Conservation (phyloP, 2,113 vertebrate genomes). For the Dasyurus viverrinus region DNA sequence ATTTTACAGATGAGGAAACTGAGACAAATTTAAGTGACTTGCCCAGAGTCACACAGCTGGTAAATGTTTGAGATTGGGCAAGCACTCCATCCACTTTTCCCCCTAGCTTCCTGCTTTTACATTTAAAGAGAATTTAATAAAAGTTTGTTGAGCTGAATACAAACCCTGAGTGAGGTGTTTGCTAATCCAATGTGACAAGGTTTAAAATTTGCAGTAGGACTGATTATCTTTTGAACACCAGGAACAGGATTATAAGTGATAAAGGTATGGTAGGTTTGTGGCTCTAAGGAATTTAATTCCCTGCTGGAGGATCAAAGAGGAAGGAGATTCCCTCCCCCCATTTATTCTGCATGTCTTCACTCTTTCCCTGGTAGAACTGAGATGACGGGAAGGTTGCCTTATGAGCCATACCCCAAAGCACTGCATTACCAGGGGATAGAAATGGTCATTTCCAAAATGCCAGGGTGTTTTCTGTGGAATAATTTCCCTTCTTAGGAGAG, state of each 20-base stretch:
- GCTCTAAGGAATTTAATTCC: not conserved
- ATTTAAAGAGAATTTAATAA: not conserved
- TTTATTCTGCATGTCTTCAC: not conserved
- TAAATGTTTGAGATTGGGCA: too few species aligned
- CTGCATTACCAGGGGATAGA: not conserved
- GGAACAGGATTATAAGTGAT: not conserved
- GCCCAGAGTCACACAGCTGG: not conserved
- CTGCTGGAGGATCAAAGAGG: not conserved
- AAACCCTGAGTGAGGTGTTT: not conserved
- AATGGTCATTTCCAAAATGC: not conserved
- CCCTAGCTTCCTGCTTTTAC: too few species aligned
- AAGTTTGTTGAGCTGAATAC: not conserved
- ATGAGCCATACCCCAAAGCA: too few species aligned
- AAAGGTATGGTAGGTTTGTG: not conserved
- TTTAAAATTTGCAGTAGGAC: not conserved
- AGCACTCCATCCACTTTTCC: not conserved
- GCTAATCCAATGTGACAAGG: not conserved
- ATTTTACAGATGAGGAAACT: not conserved
- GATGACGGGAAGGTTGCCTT: not conserved
- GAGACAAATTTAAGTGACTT: not conserved
- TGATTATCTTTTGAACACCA: not conserved
- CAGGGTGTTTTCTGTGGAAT: not conserved
- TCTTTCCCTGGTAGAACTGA: not conserved
- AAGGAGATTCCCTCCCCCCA: not conserved
- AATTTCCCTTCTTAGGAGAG: not conserved